Conservation (phyloP, 2,888 invertebrate species). For the Pteria penguin region DNA sequence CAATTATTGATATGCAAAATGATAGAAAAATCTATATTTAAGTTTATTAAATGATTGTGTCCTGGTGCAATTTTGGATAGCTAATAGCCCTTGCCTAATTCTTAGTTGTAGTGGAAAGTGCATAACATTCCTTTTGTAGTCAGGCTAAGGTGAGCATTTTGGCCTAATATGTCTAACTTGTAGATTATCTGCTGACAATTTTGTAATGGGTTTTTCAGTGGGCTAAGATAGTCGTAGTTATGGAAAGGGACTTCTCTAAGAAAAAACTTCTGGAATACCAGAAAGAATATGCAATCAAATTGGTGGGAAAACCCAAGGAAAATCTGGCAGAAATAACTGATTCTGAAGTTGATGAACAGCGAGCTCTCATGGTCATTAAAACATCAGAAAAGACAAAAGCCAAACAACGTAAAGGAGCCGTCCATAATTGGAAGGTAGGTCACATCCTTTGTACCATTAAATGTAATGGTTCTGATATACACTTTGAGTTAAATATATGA, state of each 20-base stretch:
- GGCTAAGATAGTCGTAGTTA: constrained; percentile 98
- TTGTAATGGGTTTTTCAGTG: too few species aligned
- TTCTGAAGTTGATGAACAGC: constrained; percentile 82
- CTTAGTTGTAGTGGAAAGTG: too few species aligned
- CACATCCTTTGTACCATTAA: too few species aligned
- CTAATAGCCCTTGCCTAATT: too few species aligned
- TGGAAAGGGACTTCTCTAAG: constrained; percentile 95
- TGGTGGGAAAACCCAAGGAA: constrained; percentile 79
- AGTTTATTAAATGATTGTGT: too few species aligned
- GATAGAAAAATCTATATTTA: too few species aligned
- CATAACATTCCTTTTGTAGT: too few species aligned
- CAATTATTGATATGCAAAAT: too few species aligned
- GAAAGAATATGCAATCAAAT: constrained; percentile 95
- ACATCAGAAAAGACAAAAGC: constrained; percentile 97
- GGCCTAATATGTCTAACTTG: too few species aligned
- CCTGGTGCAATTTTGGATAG: too few species aligned
- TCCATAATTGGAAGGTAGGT: constrained; percentile 97
- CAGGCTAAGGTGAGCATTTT: too few species aligned
- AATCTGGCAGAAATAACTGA: constrained; percentile 84
- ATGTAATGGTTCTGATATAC: neutral
- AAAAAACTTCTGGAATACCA: constrained; percentile 94
- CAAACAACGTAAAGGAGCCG: constrained; percentile 96
- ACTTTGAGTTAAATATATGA: neutral
- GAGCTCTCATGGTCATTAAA: constrained; percentile 99
- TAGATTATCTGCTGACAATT: too few species aligned